Conservation (phyloP, 2,797 vertebrate genomes). For the Galago senegalensis region DNA sequence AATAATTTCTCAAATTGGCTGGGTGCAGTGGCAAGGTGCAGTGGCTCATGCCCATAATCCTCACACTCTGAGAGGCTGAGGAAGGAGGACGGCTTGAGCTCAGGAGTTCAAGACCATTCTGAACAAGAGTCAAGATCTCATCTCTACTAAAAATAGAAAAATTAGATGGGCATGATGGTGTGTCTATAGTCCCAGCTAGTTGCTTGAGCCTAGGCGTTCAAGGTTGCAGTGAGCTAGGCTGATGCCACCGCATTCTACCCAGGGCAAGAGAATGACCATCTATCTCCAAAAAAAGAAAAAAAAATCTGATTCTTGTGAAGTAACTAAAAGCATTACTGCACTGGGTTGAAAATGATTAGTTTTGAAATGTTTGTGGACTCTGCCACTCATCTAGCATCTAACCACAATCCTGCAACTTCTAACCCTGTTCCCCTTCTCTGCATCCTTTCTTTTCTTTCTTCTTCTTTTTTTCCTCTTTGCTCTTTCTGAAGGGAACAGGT, state of each 20-base stretch:
- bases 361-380: background rate
- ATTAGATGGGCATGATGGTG: background rate
- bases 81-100: background rate
- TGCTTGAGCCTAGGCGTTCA: background rate
- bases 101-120: background rate
- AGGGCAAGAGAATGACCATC: background rate
- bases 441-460: background rate
- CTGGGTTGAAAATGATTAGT: conserved; percentile 10
- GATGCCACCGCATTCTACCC: background rate
- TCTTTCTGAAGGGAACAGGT: background rate
- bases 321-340: conserved; percentile 11
- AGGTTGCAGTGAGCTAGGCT: background rate
- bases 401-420: conserved; percentile 9
- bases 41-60: background rate
- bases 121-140: background rate
- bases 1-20: background rate
- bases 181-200: background rate
- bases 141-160: background rate
- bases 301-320: conserved; percentile 15
- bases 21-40: background rate
- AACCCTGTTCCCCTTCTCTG: background rate
- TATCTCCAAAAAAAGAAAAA: background rate
- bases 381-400: background rate
- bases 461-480: no score
- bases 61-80: background rate